Evolutionary conservation across 1,140 invertebrate species (phyloP), one percentile per base, ranked within the genome.

Genomic region (Tetramorium simillimum): DNA sequence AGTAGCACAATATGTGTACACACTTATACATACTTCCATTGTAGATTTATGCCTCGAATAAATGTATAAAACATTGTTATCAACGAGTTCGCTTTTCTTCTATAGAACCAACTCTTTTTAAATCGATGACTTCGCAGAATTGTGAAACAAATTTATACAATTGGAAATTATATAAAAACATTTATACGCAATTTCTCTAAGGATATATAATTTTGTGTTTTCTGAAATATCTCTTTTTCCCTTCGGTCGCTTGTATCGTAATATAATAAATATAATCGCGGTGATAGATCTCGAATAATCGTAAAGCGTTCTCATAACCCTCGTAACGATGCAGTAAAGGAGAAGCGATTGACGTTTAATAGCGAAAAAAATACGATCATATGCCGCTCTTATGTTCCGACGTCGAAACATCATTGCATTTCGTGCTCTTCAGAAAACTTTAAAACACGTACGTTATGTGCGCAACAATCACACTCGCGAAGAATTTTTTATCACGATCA

Each of bases 31-130:
- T 43, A 14, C n/a, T 53, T n/a, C 14, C 46, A 62, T 75, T 84
- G 43, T 82, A 84, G 53, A 60, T n/a, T 60, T 49, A 12, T 53
- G 7, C 4, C 49, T 80, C 7, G 3, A 69, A 70, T 81, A 81
- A 81, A 81, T 67, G 7, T 37, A 10, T 69, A 21, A 65, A 67
- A 51, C 51, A 69, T 67, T 67, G n/a, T 33, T 60, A 51, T 18
- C 37, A 18, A 16, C 18, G 18, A 69, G 3, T 49, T 10, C 14
- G 4, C 3, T 37, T 51, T 65, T 10, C 21, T 18, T 70, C 5
- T 69, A 12, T 21, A 2, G 3, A 65, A 21, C 5, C 14, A 33
- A n/a, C 16, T 40, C 14, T 24, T 24, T 51, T 67, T 2, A 49
- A 40, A 51, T 63, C 10, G 7, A 78, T 7, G 14, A 16, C 18